Conservation (phyloP, 2,797 vertebrate genomes). For the Malacoctenus gilli region DNA sequence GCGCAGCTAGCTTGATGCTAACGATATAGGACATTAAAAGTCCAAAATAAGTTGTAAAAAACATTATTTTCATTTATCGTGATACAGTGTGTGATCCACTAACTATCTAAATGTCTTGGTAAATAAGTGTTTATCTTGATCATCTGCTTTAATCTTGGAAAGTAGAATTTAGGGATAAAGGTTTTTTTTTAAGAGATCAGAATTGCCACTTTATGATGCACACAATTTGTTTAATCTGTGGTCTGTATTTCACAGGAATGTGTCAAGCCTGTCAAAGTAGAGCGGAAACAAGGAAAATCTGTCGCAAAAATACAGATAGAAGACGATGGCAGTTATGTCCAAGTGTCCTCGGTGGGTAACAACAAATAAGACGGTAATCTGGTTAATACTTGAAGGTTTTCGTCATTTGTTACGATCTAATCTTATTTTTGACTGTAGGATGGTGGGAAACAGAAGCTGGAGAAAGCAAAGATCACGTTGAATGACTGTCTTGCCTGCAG, state of each 20-base stretch:
- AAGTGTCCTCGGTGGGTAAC: constrained; percentile 84
- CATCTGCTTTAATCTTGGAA: too few species aligned
- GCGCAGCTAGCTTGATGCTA: constrained; percentile 43
- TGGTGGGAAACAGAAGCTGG: constrained; percentile 86
- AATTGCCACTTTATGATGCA: too few species aligned
- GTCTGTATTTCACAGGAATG: constrained; percentile 83
- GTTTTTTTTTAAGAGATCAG: too few species aligned
- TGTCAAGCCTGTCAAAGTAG: constrained; percentile 91
- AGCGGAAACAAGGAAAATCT: constrained; percentile 85
- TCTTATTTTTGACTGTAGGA: constrained; percentile 78
- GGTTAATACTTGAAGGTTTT: neutral
- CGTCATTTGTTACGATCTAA: neutral
- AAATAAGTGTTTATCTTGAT: too few species aligned
- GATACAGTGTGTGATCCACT: too few species aligned
- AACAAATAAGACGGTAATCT: neutral
- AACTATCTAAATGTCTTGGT: too few species aligned
- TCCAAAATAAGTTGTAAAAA: too few species aligned
- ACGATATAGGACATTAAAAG: too few species aligned
- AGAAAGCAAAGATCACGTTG: constrained; percentile 92
- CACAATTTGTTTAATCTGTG: too few species aligned
- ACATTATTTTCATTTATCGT: too few species aligned
- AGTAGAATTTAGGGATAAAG: too few species aligned
- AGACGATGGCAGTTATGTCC: constrained; percentile 93
- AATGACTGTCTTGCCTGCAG: constrained; percentile 97
- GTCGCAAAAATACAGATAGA: constrained; percentile 92